Evolutionary conservation across 2,797 vertebrate genomes (phyloP).

Genomic region (Octomys mimax): DNA sequence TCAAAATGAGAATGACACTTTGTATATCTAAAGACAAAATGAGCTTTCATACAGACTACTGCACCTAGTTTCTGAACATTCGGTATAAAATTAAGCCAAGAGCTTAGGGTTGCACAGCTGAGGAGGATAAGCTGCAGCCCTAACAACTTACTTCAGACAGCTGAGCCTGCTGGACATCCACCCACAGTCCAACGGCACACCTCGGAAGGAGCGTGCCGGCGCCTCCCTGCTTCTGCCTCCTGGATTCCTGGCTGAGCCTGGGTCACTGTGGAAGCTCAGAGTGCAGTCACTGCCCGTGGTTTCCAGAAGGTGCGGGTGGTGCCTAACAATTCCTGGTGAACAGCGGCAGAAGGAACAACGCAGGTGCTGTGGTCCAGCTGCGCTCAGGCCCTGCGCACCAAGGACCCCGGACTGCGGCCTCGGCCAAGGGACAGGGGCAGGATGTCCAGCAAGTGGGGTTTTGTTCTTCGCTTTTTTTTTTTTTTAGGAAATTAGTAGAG

Average conservation of each 20-base stretch:
- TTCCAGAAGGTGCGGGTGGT: background rate
- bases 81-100: background rate
- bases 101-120: background rate
- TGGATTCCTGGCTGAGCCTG: background rate
- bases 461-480: background rate
- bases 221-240: background rate
- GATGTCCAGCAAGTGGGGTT: background rate
- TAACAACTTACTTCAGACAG: background rate
- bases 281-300: background rate
- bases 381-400: background rate
- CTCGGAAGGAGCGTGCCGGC: background rate
- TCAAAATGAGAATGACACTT: background rate
- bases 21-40: background rate
- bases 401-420: background rate
- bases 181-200: background rate
- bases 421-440: no score
- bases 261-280: background rate
- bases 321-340: background rate
- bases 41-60: background rate
- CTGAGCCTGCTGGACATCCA: background rate
- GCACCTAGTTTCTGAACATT: background rate
- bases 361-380: background rate
- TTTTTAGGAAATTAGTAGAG: background rate
- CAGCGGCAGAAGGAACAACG: background rate
- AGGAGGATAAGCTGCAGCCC: background rate